Conservation (phyloP, 1,140 invertebrate genomes). For the Aethina tumida region DNA sequence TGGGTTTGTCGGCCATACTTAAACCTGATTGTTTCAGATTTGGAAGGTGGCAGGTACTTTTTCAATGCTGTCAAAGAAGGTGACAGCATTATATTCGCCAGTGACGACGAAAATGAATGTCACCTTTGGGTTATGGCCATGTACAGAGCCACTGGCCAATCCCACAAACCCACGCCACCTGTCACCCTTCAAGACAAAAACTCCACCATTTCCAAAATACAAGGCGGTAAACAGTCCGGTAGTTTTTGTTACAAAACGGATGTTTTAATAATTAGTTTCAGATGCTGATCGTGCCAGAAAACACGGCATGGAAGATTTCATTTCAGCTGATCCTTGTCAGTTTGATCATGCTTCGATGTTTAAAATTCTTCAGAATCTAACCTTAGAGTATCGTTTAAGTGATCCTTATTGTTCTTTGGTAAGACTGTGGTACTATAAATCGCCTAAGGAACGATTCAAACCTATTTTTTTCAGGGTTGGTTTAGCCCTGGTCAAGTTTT, state of each 20-base stretch:
- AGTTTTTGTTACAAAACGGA: constrained; percentile 6
- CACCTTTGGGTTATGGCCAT: constrained; percentile 98
- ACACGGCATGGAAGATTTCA: constrained; percentile 98
- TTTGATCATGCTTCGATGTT: constrained; percentile 93
- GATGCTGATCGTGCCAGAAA: constrained; percentile 95
- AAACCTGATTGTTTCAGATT: constrained; percentile 42
- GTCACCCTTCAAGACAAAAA: constrained; percentile 75
- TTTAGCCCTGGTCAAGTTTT: constrained; percentile 98
- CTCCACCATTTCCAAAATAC: constrained; percentile 78
- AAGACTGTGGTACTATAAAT: too few relatives aligned
- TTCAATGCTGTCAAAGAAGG: constrained; percentile 98
- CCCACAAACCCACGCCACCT: constrained; percentile 95
- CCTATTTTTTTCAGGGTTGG: constrained; percentile 72
- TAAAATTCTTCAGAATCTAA: constrained; percentile 81
- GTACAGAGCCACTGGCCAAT: constrained; percentile 97
- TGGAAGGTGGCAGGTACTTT: constrained; percentile 85
- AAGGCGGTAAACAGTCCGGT: constrained; percentile 53
- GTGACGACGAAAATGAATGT: constrained; percentile 96
- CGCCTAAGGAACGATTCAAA: too few relatives aligned
- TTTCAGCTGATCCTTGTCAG: constrained; percentile 94
- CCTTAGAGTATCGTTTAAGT: constrained; percentile 89
- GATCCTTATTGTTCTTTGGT: constrained; percentile 97
- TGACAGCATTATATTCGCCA: constrained; percentile 93
- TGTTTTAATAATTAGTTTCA: constrained; percentile 27
- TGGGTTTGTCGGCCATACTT: constrained; percentile 4